Percentiles rank a stretch among this genome's conserved stretches.
phyloP scores from a whole-genome alignment of 2,113 vertebrate genomes.

The Grantiella picta region DNA sequence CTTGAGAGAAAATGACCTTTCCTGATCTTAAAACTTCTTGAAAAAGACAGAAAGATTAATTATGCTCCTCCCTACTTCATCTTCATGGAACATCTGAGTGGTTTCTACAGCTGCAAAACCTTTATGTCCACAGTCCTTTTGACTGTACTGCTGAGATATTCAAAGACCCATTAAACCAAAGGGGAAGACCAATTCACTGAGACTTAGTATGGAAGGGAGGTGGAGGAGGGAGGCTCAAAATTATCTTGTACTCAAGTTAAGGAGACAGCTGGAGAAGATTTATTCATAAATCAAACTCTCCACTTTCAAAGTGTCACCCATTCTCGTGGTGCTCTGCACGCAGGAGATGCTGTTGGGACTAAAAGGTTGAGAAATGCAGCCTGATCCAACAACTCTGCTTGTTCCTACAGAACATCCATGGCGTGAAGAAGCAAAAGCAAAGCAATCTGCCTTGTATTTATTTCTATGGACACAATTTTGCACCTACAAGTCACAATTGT shows the following conservation, averaged over 20 bases:
- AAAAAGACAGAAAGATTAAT: conserved; percentile 34
- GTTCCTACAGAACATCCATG: background rate
- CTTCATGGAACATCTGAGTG: background rate
- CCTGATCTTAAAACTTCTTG: background rate
- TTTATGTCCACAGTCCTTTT: background rate
- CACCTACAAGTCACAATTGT: background rate
- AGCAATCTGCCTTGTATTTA: background rate
- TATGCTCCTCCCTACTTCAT: background rate
- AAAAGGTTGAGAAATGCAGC: background rate
- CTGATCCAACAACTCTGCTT: background rate
- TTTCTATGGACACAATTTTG: background rate
- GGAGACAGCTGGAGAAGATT: background rate
- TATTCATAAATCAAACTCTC: background rate
- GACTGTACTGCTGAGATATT: background rate
- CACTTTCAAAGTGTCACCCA: background rate
- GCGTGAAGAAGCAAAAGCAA: background rate
- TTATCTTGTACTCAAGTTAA: background rate
- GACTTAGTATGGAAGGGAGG: background rate
- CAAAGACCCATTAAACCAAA: background rate
- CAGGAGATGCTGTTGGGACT: background rate
- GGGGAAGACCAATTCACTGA: background rate
- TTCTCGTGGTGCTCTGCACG: background rate
- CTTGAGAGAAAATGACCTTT: background rate
- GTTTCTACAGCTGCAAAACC: background rate
- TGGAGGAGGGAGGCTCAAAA: background rate